These are phyloP conservation scores for Daubentonia madagascariensis DNA, from an alignment of 2,113 vertebrate species.

Conservation along the genomic window DNA sequence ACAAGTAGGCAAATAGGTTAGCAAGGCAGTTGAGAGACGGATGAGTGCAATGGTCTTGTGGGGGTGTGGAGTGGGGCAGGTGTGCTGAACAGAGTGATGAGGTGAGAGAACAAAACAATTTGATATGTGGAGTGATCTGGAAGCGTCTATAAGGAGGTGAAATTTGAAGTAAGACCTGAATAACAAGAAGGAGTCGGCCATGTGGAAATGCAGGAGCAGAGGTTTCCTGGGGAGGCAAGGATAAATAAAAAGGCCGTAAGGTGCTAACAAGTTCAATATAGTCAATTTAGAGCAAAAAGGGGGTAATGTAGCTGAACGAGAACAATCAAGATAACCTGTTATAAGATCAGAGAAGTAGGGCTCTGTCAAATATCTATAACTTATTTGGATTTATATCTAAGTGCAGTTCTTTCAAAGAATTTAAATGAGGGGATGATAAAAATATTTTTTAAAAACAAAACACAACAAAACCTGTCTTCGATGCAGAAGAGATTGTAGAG, in stretches of 20 bases:
- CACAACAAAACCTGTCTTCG: neutral
- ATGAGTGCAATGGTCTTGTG: neutral
- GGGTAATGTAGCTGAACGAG: neutral
- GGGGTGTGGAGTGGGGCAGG: neutral
- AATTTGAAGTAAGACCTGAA: neutral
- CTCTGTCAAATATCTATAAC: neutral
- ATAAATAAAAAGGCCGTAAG: neutral
- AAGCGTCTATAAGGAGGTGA: neutral
- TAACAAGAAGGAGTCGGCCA: neutral
- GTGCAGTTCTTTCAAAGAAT: neutral
- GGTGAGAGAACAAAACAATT: neutral
- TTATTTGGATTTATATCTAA: neutral
- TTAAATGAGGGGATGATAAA: neutral
- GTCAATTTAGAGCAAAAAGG: neutral
- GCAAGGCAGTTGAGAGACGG: neutral
- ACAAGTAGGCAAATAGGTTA: neutral
- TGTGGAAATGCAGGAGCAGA: neutral
- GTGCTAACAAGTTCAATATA: neutral
- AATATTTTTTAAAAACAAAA: neutral
- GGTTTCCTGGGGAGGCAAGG: neutral
- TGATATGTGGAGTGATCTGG: neutral
- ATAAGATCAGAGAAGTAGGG: neutral
- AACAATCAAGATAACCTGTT: neutral
- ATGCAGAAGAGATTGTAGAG: neutral
- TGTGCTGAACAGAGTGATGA: neutral